Evolutionary conservation across 2,113 vertebrate species (phyloP).

Genomic region (Acinonyx jubatus): DNA sequence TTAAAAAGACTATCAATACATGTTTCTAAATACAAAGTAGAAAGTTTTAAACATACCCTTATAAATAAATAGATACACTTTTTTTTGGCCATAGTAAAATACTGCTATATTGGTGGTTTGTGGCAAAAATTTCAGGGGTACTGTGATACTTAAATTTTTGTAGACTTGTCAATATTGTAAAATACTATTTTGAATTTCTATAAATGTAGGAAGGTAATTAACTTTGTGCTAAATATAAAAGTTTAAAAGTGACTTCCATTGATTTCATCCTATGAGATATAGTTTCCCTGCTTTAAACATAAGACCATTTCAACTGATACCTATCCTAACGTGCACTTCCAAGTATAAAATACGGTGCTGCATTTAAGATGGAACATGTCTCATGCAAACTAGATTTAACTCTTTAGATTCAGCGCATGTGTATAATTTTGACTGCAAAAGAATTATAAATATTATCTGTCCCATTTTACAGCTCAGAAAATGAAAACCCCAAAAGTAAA

Average conservation of each 20-base stretch:
- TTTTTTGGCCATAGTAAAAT: background rate
- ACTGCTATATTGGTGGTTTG: background rate
- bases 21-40: slow-evolving; percentile 20
- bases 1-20: slow-evolving; percentile 9
- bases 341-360: slow-evolving; percentile 15
- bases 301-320: background rate
- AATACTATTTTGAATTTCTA: slow-evolving; percentile 30
- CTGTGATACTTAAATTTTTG: background rate
- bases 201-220: background rate
- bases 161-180: background rate
- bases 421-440: slow-evolving; percentile 13
- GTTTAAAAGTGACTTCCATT: background rate
- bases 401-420: slow-evolving; percentile 1
- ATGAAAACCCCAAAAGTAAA: background rate
- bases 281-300: background rate
- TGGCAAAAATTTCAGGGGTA: background rate
- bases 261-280: background rate
- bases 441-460: slow-evolving; percentile 9
- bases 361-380: background rate
- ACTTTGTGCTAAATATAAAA: slow-evolving; percentile 36
- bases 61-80: background rate
- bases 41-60: background rate
- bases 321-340: background rate
- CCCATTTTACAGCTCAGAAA: slow-evolving; percentile 19
- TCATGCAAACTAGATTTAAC: background rate